A percentile compares a stretch with the other conserved stretches of the same genome.
These are phyloP conservation scores for Chloroceryle amazona DNA, from an alignment of 2,797 vertebrate species.

Conservation along the genomic window DNA sequence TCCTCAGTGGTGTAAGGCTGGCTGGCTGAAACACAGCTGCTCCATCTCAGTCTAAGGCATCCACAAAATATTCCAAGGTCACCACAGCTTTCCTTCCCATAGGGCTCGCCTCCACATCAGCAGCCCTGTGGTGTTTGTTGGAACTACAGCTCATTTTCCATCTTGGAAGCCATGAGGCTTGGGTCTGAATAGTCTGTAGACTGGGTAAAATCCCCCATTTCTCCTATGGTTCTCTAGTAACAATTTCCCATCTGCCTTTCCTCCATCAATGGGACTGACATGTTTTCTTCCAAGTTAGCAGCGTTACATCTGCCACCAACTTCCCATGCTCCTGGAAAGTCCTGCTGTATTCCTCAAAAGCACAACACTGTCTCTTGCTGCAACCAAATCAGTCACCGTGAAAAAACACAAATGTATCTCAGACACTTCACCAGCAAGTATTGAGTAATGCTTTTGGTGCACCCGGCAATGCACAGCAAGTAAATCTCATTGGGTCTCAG, in stretches of 20 bases:
- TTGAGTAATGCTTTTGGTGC: neutral
- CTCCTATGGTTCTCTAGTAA: neutral
- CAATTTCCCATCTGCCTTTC: neutral
- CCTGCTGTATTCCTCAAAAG: constrained; percentile 18
- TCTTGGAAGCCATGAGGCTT: neutral
- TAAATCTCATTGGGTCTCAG: neutral
- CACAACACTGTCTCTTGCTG: neutral
- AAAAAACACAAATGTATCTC: neutral
- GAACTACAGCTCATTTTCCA: neutral
- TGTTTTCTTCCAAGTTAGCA: neutral
- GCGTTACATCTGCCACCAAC: rapidly evolving
- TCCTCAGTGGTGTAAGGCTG: neutral
- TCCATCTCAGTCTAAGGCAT: neutral
- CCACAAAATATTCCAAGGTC: neutral
- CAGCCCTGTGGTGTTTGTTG: neutral
- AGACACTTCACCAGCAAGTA: neutral
- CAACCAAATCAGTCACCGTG: neutral
- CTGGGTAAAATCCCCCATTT: neutral
- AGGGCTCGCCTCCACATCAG: neutral
- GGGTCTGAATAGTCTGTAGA: neutral
- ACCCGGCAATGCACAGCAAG: neutral
- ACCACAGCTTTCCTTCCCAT: neutral
- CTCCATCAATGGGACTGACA: neutral
- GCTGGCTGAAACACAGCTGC: constrained; percentile 25
- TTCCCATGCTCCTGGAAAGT: neutral